Evolutionary conservation across 2,888 invertebrate species (phyloP), one percentile per base, ranked within the genome.

Genomic region (Agrotis ipsilon): DNA sequence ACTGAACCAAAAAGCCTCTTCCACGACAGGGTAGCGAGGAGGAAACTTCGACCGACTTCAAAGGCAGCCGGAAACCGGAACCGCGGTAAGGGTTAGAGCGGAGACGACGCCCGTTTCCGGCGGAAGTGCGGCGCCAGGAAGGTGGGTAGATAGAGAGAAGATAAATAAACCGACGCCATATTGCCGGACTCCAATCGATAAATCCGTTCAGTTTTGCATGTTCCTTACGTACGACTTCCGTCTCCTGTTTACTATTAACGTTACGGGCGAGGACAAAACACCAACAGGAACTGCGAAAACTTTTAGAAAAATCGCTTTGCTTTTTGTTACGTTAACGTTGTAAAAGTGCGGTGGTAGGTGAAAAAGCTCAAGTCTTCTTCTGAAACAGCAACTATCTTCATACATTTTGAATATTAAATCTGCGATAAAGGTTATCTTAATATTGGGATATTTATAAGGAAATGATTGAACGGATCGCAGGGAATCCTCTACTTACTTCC

Each of bases 111-210:
- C 90, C 93, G 94, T 94, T 95, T 96, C 96, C 95, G 94, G 87
- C 93, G 95, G 94, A 95, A 94, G 92, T 88, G 68, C 89, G 95
- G 95, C 95, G 95, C 96, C 95, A 96, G 95, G 94, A 94, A 95
- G 95, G 93, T 92, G 90, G 92, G 89, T 91, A 92, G 91, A 91
- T 92, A 89, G 85, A 88, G 81, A 85, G 87, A 90, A 93, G 92
- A 94, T 94, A 95, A 95, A 95, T 94, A 94, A 92, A 92, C 90
- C 89, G 91, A 87, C 93, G 93, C 95, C 94, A 95, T 95, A 94
- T 94, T 95, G 95, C 92, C 91, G 92, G 92, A 93, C 91, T 90
- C 82, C 87, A 92, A 94, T 95, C 95, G 91, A 95, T 95, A 95
- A 94, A 95, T 94, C 92, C 90, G 91, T 92, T 94, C 90, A 87